phyloP scores from a whole-genome alignment of 2,797 vertebrate genomes.

The Hoplostethus atlanticus region DNA sequence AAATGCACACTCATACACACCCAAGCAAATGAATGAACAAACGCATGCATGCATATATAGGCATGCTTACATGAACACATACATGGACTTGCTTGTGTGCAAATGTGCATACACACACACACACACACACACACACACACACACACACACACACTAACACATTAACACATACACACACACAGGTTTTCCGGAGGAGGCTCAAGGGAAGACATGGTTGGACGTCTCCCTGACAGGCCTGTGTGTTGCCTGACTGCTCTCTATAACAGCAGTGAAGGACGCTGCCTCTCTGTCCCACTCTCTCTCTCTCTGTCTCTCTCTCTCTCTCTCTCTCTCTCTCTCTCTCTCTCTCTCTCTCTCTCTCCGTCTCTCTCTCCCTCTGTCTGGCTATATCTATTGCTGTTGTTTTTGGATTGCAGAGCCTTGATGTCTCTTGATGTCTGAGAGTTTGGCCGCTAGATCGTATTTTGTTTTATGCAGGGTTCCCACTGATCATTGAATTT shows the following conservation, averaged over 20 bases:
- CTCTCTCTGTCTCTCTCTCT: constrained; percentile 18
- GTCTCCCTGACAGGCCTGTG: constrained; percentile 55
- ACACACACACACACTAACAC: not conserved
- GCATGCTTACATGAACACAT: not conserved
- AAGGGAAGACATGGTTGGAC: constrained; percentile 37
- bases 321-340: not conserved
- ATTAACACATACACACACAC: not conserved
- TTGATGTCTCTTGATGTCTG: constrained; percentile 5
- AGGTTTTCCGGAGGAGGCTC: constrained; percentile 47
- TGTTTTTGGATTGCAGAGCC: constrained; percentile 21
- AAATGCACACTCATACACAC: not conserved
- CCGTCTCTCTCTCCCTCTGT: not conserved
- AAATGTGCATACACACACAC: not conserved
- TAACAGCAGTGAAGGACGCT: constrained; percentile 36
- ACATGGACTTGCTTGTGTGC: not conserved
- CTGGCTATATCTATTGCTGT: not conserved
- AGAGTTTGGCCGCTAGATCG: not conserved
- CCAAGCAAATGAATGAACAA: not conserved
- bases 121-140: not conserved
- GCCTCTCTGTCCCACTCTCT: constrained; percentile 24
- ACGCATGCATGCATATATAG: not conserved
- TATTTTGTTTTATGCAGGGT: constrained; percentile 10
- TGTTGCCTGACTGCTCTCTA: constrained; percentile 53
- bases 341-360: no score
- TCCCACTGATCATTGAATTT: not conserved